phyloP scores from a whole-genome alignment of 2,797 vertebrate genomes.

The Macropodus opercularis region DNA sequence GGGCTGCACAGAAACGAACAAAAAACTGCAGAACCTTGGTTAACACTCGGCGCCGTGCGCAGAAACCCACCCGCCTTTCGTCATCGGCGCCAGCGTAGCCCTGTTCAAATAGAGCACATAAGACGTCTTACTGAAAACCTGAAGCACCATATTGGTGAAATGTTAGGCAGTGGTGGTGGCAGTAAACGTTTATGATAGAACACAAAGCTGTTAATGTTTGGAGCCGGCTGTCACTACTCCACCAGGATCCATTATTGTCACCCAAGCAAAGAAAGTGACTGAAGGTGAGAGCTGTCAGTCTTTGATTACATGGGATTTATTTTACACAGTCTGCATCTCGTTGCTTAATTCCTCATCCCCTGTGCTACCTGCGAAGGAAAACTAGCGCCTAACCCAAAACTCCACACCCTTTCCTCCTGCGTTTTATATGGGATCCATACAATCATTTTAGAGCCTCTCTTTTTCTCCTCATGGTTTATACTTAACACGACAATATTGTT shows the following conservation, averaged over 20 bases:
- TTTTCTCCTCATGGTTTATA: constrained; percentile 31
- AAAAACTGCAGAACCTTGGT: neutral
- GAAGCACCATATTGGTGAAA: constrained; percentile 44
- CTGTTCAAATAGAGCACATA: constrained; percentile 3
- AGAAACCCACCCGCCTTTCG: neutral
- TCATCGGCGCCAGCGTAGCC: neutral
- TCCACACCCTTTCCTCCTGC: constrained; percentile 37
- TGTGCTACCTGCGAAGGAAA: constrained; percentile 56
- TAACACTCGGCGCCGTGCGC: neutral
- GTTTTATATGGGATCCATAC: constrained; percentile 63
- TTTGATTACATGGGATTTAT: constrained; percentile 64
- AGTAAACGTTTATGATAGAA: constrained; percentile 57
- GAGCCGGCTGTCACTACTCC: constrained; percentile 42
- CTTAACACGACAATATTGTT: constrained; percentile 78
- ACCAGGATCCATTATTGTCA: constrained; percentile 65
- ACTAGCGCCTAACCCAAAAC: constrained; percentile 66
- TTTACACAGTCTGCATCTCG: constrained; percentile 55
- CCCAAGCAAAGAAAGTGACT: constrained; percentile 59
- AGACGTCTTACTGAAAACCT: constrained; percentile 13
- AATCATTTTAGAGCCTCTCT: constrained; percentile 64
- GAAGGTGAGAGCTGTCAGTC: constrained; percentile 59
- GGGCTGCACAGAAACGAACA: constrained; percentile 16
- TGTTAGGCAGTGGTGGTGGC: neutral
- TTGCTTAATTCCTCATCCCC: constrained; percentile 57
- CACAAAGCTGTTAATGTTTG: constrained; percentile 45